Base-by-base conservation (phyloP, 2,888 invertebrate species). In the Zaprionus bogoriensis region DNA sequence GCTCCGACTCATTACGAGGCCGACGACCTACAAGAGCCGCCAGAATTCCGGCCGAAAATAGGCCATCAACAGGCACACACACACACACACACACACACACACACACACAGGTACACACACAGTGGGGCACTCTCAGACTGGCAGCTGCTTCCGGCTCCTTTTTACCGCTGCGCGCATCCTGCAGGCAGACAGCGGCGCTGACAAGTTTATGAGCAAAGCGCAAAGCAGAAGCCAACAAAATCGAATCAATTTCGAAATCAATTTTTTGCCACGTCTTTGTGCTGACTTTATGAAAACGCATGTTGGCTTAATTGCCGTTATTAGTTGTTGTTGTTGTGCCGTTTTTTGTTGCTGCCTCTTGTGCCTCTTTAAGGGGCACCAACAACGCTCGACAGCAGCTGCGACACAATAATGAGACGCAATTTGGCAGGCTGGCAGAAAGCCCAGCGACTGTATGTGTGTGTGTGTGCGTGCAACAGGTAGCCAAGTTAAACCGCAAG, bases 281-380 rank as follows among this genome's bases (percentile, higher is more conserved):
- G 53, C 52, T 39, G 53, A 67, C 80, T 86, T 83, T 79, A 79
- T 83, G 10, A 41, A 74, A 85, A 74, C 60, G 77, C 83, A 83
- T 79, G 68, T 66, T 65, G 63, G 48, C 84, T 81, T 81, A 81
- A 81, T 81, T 86, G 86, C 65, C 71, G 63, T 77, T 83, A 81
- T 86, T 81, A 86, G 83, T 45, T 66, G 74, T 50, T 67, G 45
- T 65, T 66, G 23, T 47, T 64, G 41, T 14, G 27, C 3, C 44
- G 4, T 12, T 38, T 10, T 7, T 39, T 67, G 77, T 51, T 61
- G 45, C 64, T 65, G 36, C 50, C 57, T 32, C 27, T 46, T 4
- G 12, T 3, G 19, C 1, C 6, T 32, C 2, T 47, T 30, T 4
- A 10, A 6, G 19, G 22, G 44, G 32, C 17, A 38, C 17, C 25